These are phyloP conservation scores for Sarotherodon lohbergeri DNA, from an alignment of 2,113 vertebrate species.

Conservation along the genomic window DNA sequence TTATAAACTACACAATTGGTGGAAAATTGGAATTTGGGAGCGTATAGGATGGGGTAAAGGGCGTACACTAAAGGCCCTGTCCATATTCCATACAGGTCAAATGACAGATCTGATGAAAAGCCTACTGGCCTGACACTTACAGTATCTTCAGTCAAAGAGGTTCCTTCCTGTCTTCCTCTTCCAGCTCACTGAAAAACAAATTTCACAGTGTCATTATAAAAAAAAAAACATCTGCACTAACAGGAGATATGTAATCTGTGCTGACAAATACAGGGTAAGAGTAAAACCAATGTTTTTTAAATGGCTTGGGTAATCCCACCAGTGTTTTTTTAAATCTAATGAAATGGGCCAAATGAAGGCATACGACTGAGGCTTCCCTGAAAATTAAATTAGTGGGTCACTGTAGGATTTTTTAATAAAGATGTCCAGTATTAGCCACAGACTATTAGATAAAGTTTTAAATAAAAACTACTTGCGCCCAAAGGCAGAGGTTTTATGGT, in stretches of 20 bases:
- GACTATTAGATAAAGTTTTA: slow-evolving; percentile 35
- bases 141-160: background rate
- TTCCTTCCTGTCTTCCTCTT: slow-evolving; percentile 2
- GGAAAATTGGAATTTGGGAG: background rate
- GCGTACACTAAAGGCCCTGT: background rate
- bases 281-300: background rate
- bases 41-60: background rate
- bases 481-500: slow-evolving; percentile 29
- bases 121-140: slow-evolving; percentile 21
- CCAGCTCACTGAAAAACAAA: slow-evolving; percentile 44
- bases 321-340: background rate
- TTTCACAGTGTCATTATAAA: background rate
- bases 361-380: background rate
- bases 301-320: background rate
- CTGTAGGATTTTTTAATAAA: background rate
- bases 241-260: background rate
- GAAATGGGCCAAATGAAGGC: background rate
- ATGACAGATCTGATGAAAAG: background rate
- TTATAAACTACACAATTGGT: background rate
- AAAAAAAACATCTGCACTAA: background rate
- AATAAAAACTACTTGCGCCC: slow-evolving; percentile 45
- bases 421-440: background rate
- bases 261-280: background rate
- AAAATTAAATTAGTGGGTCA: slow-evolving; percentile 8
- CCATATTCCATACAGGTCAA: background rate